Evolutionary conservation across 2,113 vertebrate species (phyloP).

Genomic region (Platysteira castanea): DNA sequence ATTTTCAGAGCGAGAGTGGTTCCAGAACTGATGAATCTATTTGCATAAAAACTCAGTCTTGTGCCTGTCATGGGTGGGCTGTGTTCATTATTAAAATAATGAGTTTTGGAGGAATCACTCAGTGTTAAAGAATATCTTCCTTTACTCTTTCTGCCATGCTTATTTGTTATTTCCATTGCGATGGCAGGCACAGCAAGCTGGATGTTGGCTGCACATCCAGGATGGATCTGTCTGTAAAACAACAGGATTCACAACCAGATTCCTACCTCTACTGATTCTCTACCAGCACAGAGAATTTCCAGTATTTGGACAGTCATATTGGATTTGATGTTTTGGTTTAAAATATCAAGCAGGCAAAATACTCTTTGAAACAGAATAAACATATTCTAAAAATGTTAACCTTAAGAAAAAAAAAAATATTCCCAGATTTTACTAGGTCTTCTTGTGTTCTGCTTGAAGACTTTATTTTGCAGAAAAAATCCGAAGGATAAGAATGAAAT

Average conservation of each 20-base stretch:
- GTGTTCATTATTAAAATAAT: constrained; percentile 17
- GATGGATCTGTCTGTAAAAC: background rate
- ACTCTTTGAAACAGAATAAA: background rate
- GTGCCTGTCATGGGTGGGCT: background rate
- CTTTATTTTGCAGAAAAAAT: background rate
- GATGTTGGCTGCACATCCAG: background rate
- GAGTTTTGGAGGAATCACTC: background rate
- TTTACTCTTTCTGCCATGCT: background rate
- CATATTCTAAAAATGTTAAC: background rate
- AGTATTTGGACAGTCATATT: background rate
- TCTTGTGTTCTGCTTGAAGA: background rate
- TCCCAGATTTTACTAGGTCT: background rate
- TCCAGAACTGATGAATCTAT: constrained; percentile 11
- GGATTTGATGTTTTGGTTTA: background rate
- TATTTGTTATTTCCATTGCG: background rate
- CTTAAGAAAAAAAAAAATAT: background rate
- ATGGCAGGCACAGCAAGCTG: background rate
- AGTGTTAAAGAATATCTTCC: background rate
- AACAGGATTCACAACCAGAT: background rate
- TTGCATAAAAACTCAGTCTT: constrained; percentile 22
- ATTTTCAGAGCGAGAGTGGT: constrained; percentile 5
- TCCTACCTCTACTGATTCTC: background rate
- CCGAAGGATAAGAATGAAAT: background rate
- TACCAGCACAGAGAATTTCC: background rate
- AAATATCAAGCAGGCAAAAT: background rate